Conservation (phyloP, 2,113 vertebrate genomes). For the Prolemur simus region DNA sequence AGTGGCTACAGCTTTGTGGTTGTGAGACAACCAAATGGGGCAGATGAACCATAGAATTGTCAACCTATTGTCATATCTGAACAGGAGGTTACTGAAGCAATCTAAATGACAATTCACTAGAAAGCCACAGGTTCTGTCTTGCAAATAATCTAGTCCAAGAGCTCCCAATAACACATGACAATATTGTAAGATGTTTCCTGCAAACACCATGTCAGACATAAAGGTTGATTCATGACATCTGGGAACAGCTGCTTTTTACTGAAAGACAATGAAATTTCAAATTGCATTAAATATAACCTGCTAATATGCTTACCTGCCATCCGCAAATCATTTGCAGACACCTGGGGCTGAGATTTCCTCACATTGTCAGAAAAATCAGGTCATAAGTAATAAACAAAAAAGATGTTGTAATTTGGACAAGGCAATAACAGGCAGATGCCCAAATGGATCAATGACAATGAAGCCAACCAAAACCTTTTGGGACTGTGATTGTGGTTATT, state of each 20-base stretch:
- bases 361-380: conserved; percentile 55
- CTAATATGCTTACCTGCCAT: conserved; percentile 56
- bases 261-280: conserved; percentile 70
- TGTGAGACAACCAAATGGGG: background rate
- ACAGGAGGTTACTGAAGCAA: conserved; percentile 11
- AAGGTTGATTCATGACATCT: conserved; percentile 65
- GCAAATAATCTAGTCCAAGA: conserved; percentile 28
- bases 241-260: conserved; percentile 68
- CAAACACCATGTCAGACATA: conserved; percentile 16
- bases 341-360: conserved; percentile 47
- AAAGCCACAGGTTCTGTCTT: conserved; percentile 46
- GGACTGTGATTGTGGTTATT: background rate
- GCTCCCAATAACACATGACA: background rate
- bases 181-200: conserved; percentile 49
- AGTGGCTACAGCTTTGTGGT: background rate
- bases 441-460: background rate
- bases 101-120: conserved; percentile 35
- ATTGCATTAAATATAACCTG: conserved; percentile 55
- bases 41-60: background rate
- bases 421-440: background rate
- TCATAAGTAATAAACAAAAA: conserved; percentile 50
- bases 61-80: background rate
- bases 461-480: background rate
- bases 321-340: conserved; percentile 56
- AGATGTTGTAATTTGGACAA: conserved; percentile 31